A percentile compares a stretch with the other conserved stretches of the same genome.
These are phyloP conservation scores for Mythimna ferrago DNA, from an alignment of 2,888 invertebrate genomes.

Conservation along the genomic window DNA sequence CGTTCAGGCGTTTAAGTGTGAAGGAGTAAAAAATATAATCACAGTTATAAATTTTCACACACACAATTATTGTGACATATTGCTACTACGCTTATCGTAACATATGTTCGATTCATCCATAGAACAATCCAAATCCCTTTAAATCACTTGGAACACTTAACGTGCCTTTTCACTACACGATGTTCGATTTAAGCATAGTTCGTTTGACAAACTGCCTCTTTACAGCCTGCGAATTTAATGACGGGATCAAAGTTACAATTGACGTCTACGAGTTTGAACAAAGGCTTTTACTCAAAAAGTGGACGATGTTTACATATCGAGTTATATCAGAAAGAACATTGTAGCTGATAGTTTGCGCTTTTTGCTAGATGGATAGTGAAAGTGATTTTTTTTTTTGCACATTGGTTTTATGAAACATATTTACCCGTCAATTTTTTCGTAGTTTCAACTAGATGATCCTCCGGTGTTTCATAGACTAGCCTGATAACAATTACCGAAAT, in stretches of 20 bases:
- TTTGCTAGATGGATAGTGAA: no score
- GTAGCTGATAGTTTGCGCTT: no score
- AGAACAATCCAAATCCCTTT: background rate
- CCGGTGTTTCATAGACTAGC: no score
- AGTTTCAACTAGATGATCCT: no score
- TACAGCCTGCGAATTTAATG: slow-evolving; percentile 27
- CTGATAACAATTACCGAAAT: no score
- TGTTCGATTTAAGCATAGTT: slow-evolving; percentile 28
- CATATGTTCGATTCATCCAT: background rate
- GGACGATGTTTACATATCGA: background rate
- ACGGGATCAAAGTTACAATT: slow-evolving; percentile 43
- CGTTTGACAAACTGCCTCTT: slow-evolving; percentile 31
- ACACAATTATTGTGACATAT: background rate
- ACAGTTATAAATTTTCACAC: no score
- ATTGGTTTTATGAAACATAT: no score
- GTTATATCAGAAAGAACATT: no score
- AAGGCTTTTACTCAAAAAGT: slow-evolving; percentile 22
- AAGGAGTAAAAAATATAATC: no score
- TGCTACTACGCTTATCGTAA: background rate
- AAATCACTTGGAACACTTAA: background rate
- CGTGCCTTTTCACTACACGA: slow-evolving; percentile 15
- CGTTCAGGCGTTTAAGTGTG: no score
- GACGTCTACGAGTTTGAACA: slow-evolving; percentile 10
- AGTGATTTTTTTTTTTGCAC: no score
- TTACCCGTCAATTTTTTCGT: no score